These are phyloP conservation scores for Hyppa rectilinea DNA, from an alignment of 2,888 invertebrate species.

Conservation along the genomic window DNA sequence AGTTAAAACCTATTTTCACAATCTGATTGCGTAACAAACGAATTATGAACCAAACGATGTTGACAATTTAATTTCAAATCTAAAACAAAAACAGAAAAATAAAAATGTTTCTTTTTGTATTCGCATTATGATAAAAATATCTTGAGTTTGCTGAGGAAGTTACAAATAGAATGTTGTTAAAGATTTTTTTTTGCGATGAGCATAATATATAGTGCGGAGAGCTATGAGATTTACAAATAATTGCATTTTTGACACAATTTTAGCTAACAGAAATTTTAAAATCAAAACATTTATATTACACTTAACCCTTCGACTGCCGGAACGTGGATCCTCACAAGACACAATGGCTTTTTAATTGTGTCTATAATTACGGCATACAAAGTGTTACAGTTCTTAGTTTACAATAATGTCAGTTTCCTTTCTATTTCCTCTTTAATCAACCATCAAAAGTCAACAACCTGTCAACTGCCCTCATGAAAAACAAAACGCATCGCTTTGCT, in stretches of 20 bases:
- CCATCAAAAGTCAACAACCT: neutral
- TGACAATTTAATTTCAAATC: conserved; percentile 32
- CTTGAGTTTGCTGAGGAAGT: conserved; percentile 18
- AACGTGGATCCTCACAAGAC: no score
- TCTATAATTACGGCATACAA: no score
- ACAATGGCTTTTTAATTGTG: no score
- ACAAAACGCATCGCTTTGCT: conserved; percentile 3
- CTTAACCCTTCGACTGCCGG: no score
- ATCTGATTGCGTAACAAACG: conserved; percentile 24
- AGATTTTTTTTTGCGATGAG: conserved; percentile 14
- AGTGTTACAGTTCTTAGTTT: no score
- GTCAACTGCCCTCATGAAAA: conserved; percentile 13
- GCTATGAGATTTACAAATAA: conserved; percentile 17
- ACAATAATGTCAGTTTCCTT: neutral
- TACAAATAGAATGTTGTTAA: conserved; percentile 40
- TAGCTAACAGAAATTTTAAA: neutral
- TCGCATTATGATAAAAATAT: conserved; percentile 20
- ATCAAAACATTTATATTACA: no score
- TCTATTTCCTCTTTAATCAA: conserved; percentile 13
- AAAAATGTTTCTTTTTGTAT: conserved; percentile 25
- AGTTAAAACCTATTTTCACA: conserved; percentile 11
- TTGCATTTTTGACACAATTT: conserved; percentile 17
- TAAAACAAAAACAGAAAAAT: conserved; percentile 13
- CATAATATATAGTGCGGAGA: conserved; percentile 9
- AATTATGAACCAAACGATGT: conserved; percentile 33